Percentiles rank a stretch among this genome's conserved stretches.
Conservation (phyloP, 2,797 vertebrate species). For the Pangasius sanitwongsei region DNA sequence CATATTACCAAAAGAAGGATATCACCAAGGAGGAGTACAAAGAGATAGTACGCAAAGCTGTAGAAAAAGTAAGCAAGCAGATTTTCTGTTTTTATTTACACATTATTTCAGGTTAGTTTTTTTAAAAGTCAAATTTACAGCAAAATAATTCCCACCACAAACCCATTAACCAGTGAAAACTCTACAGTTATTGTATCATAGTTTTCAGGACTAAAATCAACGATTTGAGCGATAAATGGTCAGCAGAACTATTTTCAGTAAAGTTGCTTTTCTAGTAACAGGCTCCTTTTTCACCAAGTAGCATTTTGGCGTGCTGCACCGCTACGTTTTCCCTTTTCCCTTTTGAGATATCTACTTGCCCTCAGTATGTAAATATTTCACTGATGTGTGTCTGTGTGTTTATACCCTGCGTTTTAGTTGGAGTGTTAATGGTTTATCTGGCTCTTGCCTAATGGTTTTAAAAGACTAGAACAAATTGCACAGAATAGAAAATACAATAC, state of each 20-base stretch:
- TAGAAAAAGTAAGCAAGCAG: slow-evolving; percentile 86
- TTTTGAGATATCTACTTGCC: not conserved
- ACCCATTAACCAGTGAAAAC: not conserved
- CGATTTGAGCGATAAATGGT: not conserved
- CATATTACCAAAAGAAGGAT: slow-evolving; percentile 97
- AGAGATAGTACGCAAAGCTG: slow-evolving; percentile 97
- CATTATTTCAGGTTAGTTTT: not conserved
- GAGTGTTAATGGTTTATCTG: too few species aligned
- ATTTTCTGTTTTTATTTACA: not conserved
- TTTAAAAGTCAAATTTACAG: not conserved
- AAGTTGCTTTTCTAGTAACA: not conserved
- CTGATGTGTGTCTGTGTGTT: too few species aligned
- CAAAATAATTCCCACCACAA: too few species aligned
- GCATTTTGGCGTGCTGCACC: too few species aligned
- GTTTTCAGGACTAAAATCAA: not conserved
- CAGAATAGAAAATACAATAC: not conserved
- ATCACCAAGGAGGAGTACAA: slow-evolving; percentile 98
- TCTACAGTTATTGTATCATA: not conserved
- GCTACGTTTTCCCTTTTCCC: not conserved
- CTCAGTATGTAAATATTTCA: not conserved
- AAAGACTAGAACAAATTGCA: not conserved
- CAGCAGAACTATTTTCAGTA: not conserved
- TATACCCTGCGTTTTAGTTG: too few species aligned
- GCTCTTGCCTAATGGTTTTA: too few species aligned
- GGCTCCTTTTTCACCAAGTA: not conserved